Percentiles rank a stretch among this genome's conserved stretches.
phyloP scores from a whole-genome alignment of 2,888 invertebrate species.

The Kuschelorhynchus macadamiae region DNA sequence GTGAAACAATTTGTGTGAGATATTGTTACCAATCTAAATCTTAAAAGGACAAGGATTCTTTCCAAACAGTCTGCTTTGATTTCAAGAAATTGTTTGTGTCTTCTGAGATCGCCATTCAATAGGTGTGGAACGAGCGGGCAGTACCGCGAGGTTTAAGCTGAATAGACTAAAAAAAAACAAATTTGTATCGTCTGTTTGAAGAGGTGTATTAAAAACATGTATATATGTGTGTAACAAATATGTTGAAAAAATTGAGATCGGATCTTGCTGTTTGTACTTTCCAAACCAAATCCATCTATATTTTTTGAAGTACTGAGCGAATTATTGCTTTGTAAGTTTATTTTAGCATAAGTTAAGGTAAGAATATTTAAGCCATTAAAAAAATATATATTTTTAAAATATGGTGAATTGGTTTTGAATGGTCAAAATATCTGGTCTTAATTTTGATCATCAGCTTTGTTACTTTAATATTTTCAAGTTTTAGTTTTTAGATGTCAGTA shows the following conservation, averaged over 20 bases:
- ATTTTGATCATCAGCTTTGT: constrained; percentile 23
- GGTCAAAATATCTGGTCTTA: background rate
- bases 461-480: constrained; percentile 14
- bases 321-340: no score
- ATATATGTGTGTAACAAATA: constrained; percentile 21
- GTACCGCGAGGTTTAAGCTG: constrained; percentile 69
- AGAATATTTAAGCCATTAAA: background rate
- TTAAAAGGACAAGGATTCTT: no score
- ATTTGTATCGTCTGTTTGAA: background rate
- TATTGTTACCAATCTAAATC: no score
- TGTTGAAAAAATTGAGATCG: constrained; percentile 6
- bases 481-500: background rate
- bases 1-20: no score
- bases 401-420: no score
- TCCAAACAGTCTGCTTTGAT: no score
- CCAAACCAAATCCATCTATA: no score
- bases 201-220: background rate
- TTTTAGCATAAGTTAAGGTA: no score
- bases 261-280: no score
- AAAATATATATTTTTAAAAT: background rate
- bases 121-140: constrained; percentile 59
- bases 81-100: no score
- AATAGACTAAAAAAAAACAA: constrained; percentile 42
- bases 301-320: no score
- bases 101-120: constrained; percentile 24